Conservation (phyloP, 2,797 vertebrate species). For the Sarcophilus harrisii region DNA sequence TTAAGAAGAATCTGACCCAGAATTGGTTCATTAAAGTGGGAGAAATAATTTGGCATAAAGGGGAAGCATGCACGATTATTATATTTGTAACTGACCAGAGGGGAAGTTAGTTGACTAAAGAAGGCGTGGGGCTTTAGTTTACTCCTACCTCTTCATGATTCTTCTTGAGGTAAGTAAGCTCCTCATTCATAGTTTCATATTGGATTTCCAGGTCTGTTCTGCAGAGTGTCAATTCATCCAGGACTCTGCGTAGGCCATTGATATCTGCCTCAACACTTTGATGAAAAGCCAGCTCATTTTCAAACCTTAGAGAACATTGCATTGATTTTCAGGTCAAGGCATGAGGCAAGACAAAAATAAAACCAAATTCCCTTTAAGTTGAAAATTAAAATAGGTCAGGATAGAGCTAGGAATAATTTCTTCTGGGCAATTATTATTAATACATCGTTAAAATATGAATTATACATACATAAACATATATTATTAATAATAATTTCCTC, state of each 20-base stretch:
- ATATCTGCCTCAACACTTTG: constrained; percentile 83
- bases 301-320: constrained; percentile 60
- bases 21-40: not conserved
- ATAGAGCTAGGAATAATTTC: not conserved
- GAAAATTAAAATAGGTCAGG: constrained; percentile 4
- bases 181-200: constrained; percentile 79
- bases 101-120: not conserved
- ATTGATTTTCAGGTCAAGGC: constrained; percentile 4
- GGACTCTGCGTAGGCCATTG: constrained; percentile 76
- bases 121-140: not conserved
- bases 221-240: constrained; percentile 79
- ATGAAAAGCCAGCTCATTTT: constrained; percentile 76
- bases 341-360: not conserved
- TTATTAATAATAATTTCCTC: not conserved
- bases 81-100: not conserved
- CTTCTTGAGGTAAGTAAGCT: constrained; percentile 78
- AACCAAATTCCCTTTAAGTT: not conserved
- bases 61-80: not conserved
- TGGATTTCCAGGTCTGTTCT: constrained; percentile 81
- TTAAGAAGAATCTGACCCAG: not conserved
- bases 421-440: not conserved
- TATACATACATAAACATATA: not conserved
- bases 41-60: not conserved
- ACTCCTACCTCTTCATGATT: constrained; percentile 79
- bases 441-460: not conserved